Base-by-base conservation (phyloP, 2,888 invertebrate genomes). In the Anticlea derivata region DNA sequence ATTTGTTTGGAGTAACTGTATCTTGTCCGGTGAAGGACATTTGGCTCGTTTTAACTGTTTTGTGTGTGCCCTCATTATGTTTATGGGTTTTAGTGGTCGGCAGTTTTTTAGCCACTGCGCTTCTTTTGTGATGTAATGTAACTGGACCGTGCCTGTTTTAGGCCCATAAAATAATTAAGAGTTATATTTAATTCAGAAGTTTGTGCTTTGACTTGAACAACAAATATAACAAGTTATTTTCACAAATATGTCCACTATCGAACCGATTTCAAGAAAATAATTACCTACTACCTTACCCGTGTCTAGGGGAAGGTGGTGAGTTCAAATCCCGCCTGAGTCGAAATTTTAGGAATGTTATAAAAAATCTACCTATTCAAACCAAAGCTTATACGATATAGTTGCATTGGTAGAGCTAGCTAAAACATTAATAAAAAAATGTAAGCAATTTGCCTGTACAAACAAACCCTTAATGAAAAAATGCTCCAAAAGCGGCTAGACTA, bases 41-140 rank as follows among this genome's bases (percentile, higher is more conserved):
- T 23, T 17, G 29, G 37, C 6, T 41, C 53, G 49, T 55, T 53
- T 44, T 78, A 80, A 75, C 79, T 74, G 82, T 78, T 73, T 70
- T 64, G 60, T 78, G 71, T 68, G 76, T 78, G 75, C 48, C 58
- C 46, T 65, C 48, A 50, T 52, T 52, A 46, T 39, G 43, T 35
- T 45, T 44, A 48, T 44, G 53, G 34, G 27, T 8, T 46, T 20
- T 43, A 37, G 41, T 41, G 30, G 47, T 34, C 33, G 29, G 13
- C 27, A 7, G 46, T 43, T 48, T 52, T 47, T 43, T 34, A 26
- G 31, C 20, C 30, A 35, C 30, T 46, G 40, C 23, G 24, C 23
- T 43, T 20, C 11, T 43, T 29, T 46, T 46, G 37, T 37, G 34
- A 7, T 24, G 8, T 26, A 22, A 8, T 23, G 34, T 40, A 38